Evolutionary conservation across 2,888 invertebrate genomes (phyloP), one percentile per base, ranked within the genome.

Genomic region (Chromoteleia sp.): DNA sequence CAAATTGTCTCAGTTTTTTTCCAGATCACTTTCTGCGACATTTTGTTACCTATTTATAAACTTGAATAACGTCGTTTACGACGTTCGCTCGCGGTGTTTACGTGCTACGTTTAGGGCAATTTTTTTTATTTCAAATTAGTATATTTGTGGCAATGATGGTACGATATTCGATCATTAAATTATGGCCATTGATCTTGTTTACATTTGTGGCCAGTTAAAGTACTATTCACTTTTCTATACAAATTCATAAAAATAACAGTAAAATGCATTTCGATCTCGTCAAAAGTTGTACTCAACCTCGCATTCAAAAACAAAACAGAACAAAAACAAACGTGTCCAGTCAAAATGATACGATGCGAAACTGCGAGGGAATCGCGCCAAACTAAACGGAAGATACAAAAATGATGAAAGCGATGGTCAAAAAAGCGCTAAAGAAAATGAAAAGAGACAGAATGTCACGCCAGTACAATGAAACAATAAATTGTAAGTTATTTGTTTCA

Each of bases 351-450:
- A 61, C 15, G 58, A 52, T 33, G 29, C 17, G 45, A 54, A 36
- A 54, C 67, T 43, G 56, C 56, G 15, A 52, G 41, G 15, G 19
- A 12, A 15, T 3, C 41, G 59, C 50, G 50, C 48, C 59, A 52
- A 59, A 71, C 50, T 73, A 61, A 73, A 61, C 61, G 52, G 30
- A 71, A 50, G 52, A 59, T 17, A 36, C 61, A 36, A 12, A 56
- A 56, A 54, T 39, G 43, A 45, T 12, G 54, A 74, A 56, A 56
- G 30, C 52, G 41, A 6, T 10, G 63, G 25, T 45, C 73, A 45
- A 74, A 74, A 63, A 74, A 63, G 54, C 45, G 50, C n/a, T 33
- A 63, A 74, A 74, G 73, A 56, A 36, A 54, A 74, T 74, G 54
- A 63, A 74, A 74, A 56, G 73, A 63, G 56, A 74, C 73, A 74